Conservation (phyloP, 2,888 invertebrate genomes). For the Thymelicus acteon region DNA sequence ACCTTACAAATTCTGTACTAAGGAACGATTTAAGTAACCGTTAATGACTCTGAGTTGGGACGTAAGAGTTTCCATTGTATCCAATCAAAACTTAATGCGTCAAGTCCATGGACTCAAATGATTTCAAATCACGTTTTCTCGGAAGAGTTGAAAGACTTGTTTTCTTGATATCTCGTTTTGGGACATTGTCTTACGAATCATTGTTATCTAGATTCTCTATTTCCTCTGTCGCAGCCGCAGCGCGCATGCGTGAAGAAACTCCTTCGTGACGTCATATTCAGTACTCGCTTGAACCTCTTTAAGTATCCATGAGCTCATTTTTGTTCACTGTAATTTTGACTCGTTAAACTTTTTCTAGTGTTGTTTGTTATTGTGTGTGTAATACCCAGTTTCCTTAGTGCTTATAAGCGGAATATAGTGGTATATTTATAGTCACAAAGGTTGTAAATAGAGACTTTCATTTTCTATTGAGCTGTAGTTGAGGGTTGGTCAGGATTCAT, state of each 20-base stretch:
- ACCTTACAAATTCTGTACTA: no score
- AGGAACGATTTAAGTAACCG: no score
- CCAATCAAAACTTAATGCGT: no score
- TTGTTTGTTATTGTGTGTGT: constrained; percentile 1
- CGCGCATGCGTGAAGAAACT: constrained; percentile 73
- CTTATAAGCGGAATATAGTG: neutral
- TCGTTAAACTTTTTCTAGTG: constrained; percentile 15
- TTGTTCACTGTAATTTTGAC: constrained; percentile 10
- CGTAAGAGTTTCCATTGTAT: no score
- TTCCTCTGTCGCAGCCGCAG: constrained; percentile 43
- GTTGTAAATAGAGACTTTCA: neutral
- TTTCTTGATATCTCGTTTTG: constrained; percentile 25
- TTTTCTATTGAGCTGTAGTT: neutral
- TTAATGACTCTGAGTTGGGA: no score
- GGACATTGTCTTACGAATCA: constrained; percentile 33
- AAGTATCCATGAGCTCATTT: constrained; percentile 38
- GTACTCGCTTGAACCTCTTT: constrained; percentile 61
- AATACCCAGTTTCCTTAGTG: neutral
- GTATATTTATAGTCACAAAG: neutral
- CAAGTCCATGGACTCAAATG: neutral
- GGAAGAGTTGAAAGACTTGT: constrained; percentile 34
- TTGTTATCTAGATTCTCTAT: constrained; percentile 55
- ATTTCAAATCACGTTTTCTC: constrained; percentile 15
- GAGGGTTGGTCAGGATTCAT: neutral
- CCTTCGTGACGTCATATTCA: constrained; percentile 74